Evolutionary conservation across 1,140 invertebrate species (phyloP).

Genomic region (Drosophila athabasca): DNA sequence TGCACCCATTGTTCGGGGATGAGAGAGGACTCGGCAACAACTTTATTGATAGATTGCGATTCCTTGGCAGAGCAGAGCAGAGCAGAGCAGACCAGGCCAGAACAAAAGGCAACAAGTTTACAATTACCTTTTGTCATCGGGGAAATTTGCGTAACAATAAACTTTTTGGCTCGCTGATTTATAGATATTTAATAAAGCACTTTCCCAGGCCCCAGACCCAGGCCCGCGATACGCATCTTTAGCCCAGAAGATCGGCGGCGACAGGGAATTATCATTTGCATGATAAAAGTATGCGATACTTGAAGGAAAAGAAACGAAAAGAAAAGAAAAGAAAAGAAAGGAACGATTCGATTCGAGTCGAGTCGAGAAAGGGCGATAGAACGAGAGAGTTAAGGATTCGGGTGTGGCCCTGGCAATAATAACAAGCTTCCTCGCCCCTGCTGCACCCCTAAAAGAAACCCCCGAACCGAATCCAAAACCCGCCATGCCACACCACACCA

Average conservation of each 20-base stretch:
- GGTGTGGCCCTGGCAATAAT: constrained; percentile 63
- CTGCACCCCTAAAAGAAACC: constrained; percentile 42
- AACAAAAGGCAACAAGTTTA: constrained; percentile 56
- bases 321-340: no score
- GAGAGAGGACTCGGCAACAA: constrained; percentile 18
- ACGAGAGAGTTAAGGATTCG: constrained; percentile 13
- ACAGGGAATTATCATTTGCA: constrained; percentile 49
- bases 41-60: constrained; percentile 80
- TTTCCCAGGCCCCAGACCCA: constrained; percentile 49
- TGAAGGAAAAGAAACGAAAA: no score
- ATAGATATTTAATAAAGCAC: constrained; percentile 74
- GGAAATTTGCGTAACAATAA: constrained; percentile 72
- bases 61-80: constrained; percentile 11
- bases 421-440: constrained; percentile 50
- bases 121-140: constrained; percentile 66
- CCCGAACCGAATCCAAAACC: no score
- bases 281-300: constrained; percentile 34
- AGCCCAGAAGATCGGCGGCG: constrained; percentile 3
- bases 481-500: no score
- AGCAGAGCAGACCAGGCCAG: constrained; percentile 1
- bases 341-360: no score
- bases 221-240: constrained; percentile 3
- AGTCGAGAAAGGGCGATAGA: not conserved
- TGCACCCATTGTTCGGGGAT: constrained; percentile 31
- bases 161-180: constrained; percentile 65